Percentiles rank a stretch among this genome's conserved stretches.
Evolutionary conservation across 2,113 vertebrate genomes (phyloP).

Genomic region (Irena cyanogastra): DNA sequence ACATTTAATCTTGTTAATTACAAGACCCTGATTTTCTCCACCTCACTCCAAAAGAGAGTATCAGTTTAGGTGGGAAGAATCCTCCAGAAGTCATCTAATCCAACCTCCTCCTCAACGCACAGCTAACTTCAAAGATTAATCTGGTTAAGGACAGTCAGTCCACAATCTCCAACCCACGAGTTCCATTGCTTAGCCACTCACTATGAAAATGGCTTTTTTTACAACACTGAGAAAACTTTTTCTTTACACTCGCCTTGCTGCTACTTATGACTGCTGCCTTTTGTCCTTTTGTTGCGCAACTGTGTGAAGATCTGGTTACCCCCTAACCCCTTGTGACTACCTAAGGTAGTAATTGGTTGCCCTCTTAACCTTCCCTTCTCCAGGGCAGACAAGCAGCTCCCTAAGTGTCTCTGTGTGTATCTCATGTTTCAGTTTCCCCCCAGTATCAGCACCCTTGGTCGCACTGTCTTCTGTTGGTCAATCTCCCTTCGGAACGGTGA

Average conservation of each 20-base stretch:
- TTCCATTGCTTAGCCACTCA: background rate
- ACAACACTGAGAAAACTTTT: background rate
- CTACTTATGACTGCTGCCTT: background rate
- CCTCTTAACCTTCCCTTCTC: background rate
- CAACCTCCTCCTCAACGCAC: background rate
- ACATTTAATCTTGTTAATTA: background rate
- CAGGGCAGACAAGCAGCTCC: background rate
- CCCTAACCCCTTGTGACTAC: background rate
- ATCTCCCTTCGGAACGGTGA: background rate
- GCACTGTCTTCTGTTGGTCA: background rate
- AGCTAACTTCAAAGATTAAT: background rate
- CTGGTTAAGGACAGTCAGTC: background rate
- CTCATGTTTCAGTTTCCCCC: background rate
- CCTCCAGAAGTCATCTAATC: background rate
- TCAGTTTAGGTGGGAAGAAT: background rate
- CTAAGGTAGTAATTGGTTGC: background rate
- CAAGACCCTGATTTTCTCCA: background rate
- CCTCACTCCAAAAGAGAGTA: background rate
- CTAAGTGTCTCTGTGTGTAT: background rate
- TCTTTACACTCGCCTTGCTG: background rate
- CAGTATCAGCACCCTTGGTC: background rate
- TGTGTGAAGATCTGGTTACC: background rate
- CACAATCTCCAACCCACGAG: background rate
- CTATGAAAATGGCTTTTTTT: background rate
- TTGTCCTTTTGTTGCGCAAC: background rate